Evolutionary conservation across 1,140 invertebrate species (phyloP).

Genomic region (Drosophila tropicalis): DNA sequence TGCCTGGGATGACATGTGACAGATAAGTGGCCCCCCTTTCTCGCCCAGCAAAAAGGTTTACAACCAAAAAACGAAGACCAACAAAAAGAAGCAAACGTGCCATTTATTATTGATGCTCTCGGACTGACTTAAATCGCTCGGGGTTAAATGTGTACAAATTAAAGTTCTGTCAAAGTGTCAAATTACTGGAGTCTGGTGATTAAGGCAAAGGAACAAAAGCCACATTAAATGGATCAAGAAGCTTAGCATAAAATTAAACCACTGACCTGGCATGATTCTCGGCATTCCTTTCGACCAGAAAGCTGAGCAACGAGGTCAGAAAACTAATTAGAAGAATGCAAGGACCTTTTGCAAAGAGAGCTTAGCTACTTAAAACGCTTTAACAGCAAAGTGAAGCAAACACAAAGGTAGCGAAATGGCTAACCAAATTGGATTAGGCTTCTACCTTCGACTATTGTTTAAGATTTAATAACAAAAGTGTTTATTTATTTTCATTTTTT

Average conservation of each 20-base stretch:
- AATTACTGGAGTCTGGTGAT: constrained; percentile 24
- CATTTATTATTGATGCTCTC: constrained; percentile 76
- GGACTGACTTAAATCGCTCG: constrained; percentile 12
- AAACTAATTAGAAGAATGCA: constrained; percentile 49
- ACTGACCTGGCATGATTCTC: constrained; percentile 37
- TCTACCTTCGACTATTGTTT: neutral
- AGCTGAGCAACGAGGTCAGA: constrained; percentile 3
- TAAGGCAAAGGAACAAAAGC: constrained; percentile 41
- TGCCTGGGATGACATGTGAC: constrained; percentile 71
- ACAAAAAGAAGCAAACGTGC: constrained; percentile 16
- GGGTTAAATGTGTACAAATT: constrained; percentile 30
- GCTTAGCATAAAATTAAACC: constrained; percentile 15
- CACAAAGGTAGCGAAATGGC: constrained; percentile 4
- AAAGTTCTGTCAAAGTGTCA: constrained; percentile 27
- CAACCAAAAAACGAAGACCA: constrained; percentile 33
- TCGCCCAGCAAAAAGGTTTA: constrained; percentile 68
- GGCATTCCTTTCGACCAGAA: constrained; percentile 37
- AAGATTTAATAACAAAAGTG: too few species aligned
- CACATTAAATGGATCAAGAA: constrained; percentile 48
- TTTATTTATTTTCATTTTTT: too few species aligned
- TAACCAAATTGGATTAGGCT: neutral
- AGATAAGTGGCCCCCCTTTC: constrained; percentile 67
- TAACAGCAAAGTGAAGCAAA: neutral
- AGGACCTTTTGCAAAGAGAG: neutral
- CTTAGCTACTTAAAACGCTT: constrained; percentile 2